These are phyloP conservation scores for Sclerurus mexicanus DNA, from an alignment of 2,113 vertebrate genomes.

Conservation along the genomic window DNA sequence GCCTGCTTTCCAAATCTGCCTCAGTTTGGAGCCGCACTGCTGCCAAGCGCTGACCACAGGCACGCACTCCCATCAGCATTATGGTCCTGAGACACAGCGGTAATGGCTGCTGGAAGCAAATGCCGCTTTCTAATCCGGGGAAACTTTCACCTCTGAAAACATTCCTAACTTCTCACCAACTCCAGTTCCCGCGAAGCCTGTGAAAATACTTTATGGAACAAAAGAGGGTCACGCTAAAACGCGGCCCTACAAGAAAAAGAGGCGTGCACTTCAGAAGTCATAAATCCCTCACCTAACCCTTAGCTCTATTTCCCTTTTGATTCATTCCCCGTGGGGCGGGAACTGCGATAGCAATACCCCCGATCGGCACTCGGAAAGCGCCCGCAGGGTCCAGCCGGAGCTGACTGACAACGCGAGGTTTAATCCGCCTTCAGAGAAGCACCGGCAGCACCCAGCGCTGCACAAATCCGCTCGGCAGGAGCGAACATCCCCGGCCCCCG, in stretches of 20 bases:
- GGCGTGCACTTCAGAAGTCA: neutral
- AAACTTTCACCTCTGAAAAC: neutral
- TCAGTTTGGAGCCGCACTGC: neutral
- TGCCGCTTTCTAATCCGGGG: neutral
- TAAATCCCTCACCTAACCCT: neutral
- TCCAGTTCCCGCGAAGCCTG: neutral
- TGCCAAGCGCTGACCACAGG: conserved; percentile 24
- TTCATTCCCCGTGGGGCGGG: neutral
- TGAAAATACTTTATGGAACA: neutral
- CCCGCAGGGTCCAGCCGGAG: neutral
- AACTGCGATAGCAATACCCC: neutral
- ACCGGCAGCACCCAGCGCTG: fast-evolving
- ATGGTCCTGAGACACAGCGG: neutral
- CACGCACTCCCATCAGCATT: neutral
- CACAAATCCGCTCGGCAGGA: neutral
- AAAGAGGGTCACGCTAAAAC: neutral
- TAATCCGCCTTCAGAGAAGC: neutral
- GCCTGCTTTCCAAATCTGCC: conserved; percentile 5
- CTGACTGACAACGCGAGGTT: fast-evolving
- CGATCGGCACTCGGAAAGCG: neutral
- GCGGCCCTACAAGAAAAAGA: neutral
- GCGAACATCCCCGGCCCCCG: neutral
- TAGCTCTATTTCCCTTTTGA: neutral
- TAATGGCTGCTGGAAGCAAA: neutral
- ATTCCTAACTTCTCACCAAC: neutral